Conservation (phyloP, 2,888 invertebrate genomes). For the Lasioglossum oenotherae region DNA sequence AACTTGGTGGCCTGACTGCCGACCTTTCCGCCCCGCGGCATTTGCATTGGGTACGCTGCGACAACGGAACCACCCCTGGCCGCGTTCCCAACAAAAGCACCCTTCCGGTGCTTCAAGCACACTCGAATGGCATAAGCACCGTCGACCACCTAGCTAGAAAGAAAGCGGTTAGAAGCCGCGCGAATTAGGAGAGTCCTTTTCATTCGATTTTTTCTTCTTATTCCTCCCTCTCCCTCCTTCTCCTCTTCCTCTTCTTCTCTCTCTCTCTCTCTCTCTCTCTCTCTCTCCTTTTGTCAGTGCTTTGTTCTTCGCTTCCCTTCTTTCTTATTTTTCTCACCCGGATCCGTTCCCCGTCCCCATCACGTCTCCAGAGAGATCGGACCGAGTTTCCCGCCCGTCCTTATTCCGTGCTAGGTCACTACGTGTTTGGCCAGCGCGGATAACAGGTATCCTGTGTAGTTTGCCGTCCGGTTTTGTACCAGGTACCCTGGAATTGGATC, state of each 20-base stretch:
- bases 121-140: slow-evolving; percentile 65
- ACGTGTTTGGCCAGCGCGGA: slow-evolving; percentile 55
- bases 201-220: slow-evolving; percentile 34
- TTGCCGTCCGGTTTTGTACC: slow-evolving; percentile 47
- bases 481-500: slow-evolving; percentile 41
- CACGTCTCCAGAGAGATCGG: slow-evolving; percentile 21
- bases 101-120: slow-evolving; percentile 61
- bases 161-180: slow-evolving; percentile 66
- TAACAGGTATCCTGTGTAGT: slow-evolving; percentile 45
- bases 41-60: slow-evolving; percentile 67
- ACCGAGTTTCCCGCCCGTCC: slow-evolving; percentile 32
- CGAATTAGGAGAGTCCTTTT: slow-evolving; percentile 67
- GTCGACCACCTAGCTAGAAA: slow-evolving; percentile 60
- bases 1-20: slow-evolving; percentile 29
- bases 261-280: neutral
- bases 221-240: neutral
- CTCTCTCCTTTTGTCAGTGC: neutral
- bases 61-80: slow-evolving; percentile 65
- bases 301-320: slow-evolving; percentile 11
- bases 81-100: slow-evolving; percentile 69
- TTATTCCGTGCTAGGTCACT: slow-evolving; percentile 37
- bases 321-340: slow-evolving; percentile 18
- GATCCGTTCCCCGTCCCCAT: neutral
- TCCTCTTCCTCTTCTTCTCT: neutral
- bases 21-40: slow-evolving; percentile 45